These are phyloP conservation scores for Leptothorax acervorum DNA, from an alignment of 2,888 invertebrate genomes.

Conservation along the genomic window DNA sequence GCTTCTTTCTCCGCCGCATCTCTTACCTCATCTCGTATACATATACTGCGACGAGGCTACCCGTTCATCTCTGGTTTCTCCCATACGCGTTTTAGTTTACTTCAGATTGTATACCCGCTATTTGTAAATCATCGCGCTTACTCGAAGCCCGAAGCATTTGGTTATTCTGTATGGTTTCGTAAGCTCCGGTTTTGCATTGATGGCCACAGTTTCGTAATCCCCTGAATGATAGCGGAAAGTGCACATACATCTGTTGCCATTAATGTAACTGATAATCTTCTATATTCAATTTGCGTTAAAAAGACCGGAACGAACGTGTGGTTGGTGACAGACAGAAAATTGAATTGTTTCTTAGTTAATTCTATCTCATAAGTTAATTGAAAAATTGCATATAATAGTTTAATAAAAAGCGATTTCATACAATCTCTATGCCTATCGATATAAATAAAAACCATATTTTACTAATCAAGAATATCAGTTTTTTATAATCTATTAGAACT, in stretches of 20 bases:
- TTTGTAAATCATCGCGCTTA: constrained; percentile 34
- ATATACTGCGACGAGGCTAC: neutral
- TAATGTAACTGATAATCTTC: constrained; percentile 1
- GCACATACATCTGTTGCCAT: neutral
- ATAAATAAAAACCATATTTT: neutral
- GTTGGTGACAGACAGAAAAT: neutral
- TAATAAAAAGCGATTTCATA: neutral
- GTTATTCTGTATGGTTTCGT: constrained; percentile 13
- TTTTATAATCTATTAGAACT: neutral
- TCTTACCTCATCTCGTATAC: constrained; percentile 38
- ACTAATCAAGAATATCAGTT: neutral
- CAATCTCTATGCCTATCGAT: neutral
- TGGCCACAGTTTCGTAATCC: constrained; percentile 21
- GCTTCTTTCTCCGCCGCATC: constrained; percentile 50
- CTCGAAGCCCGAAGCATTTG: neutral
- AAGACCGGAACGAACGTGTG: neutral
- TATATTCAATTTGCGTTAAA: neutral
- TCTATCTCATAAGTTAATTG: neutral
- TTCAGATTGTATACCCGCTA: constrained; percentile 18
- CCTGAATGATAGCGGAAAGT: neutral
- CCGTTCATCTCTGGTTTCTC: constrained; percentile 22
- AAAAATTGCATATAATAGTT: neutral
- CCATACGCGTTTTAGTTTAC: constrained; percentile 23
- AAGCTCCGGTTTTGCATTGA: constrained; percentile 18
- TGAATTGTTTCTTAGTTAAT: neutral